These are phyloP conservation scores for Todiramphus chloris DNA, from an alignment of 2,113 vertebrate genomes.

Conservation along the genomic window DNA sequence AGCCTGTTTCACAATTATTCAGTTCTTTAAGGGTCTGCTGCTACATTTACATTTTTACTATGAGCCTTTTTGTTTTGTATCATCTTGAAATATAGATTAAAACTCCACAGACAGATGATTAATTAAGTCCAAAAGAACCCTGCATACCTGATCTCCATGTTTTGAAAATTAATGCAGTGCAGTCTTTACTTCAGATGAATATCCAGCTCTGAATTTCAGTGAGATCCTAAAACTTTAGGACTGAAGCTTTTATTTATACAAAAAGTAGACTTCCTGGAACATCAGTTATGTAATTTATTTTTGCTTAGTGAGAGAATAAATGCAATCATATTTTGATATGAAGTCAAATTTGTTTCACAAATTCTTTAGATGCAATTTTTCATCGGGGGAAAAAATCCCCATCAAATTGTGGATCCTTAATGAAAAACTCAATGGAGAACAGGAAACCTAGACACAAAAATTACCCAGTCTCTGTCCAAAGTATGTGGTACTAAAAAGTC, in stretches of 20 bases:
- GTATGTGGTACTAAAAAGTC: not conserved
- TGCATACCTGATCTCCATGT: not conserved
- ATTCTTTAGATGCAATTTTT: not conserved
- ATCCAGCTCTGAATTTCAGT: not conserved
- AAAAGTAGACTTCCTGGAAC: not conserved
- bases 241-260: not conserved
- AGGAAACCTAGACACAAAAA: not conserved
- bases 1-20: conserved; percentile 9
- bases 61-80: conserved; percentile 37
- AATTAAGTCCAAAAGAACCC: conserved; percentile 5
- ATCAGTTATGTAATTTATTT: not conserved
- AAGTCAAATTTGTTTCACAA: not conserved
- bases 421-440: not conserved
- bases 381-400: not conserved
- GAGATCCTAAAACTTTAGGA: not conserved
- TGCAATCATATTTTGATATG: not conserved
- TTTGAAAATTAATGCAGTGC: not conserved
- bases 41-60: conserved; percentile 51
- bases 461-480: not conserved
- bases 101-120: conserved; percentile 31
- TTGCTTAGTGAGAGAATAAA: not conserved
- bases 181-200: not conserved
- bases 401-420: not conserved
- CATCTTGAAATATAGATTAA: conserved; percentile 56
- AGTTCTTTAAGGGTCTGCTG: conserved; percentile 29